phyloP scores from a whole-genome alignment of 2,797 vertebrate species.

The Ataeniobius toweri region DNA sequence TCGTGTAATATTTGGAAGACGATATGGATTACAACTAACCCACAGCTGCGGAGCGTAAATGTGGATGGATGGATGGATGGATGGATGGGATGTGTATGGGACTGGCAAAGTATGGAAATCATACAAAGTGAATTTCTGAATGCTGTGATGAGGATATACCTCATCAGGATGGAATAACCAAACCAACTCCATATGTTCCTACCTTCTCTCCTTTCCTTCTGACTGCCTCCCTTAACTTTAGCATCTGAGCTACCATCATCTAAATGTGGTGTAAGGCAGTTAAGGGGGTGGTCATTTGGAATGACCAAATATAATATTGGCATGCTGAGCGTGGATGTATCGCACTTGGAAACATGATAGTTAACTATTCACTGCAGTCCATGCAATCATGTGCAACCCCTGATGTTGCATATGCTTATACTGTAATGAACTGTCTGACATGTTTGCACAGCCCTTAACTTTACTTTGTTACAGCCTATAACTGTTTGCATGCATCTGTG shows the following conservation, averaged over 20 bases:
- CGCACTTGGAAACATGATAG: neutral
- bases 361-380: neutral
- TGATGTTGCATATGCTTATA: neutral
- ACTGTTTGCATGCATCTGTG: slow-evolving; percentile 1
- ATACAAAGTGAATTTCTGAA: too few species aligned
- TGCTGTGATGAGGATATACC: too few species aligned
- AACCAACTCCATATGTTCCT: neutral
- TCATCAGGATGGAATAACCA: too few species aligned
- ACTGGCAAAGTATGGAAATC: too few species aligned
- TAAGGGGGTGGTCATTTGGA: neutral
- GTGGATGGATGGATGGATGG: too few species aligned
- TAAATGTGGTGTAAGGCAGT: neutral
- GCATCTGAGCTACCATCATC: neutral
- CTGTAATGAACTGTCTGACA: neutral
- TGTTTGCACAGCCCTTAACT: neutral
- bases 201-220: neutral
- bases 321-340: neutral
- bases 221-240: neutral
- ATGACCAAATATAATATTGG: neutral
- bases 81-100: too few species aligned
- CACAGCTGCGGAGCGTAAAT: neutral
- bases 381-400: neutral
- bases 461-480: neutral
- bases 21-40: neutral
- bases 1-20: neutral